Base-by-base conservation (phyloP, 2,113 vertebrate species). In the Albula goreensis region DNA sequence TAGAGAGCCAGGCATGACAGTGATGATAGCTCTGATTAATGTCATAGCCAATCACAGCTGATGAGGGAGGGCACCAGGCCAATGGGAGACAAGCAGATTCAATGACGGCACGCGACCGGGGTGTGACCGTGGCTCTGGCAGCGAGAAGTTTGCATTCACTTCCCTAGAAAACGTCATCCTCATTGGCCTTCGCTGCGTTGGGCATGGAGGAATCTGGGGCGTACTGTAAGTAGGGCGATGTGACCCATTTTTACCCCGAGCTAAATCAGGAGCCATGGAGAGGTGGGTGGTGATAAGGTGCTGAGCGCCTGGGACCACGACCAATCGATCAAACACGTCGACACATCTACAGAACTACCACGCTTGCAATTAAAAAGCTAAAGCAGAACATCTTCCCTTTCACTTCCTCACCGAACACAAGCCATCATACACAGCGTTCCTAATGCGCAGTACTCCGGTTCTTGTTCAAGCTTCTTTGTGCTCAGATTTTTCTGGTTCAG, bases 151-250 rank as follows among this genome's bases (percentile, higher is more conserved):
- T 22, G n/a, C 22, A 4, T 4, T 70, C 1, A 17, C n/a, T 3
- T n/a, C 63, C 63, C 63, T 70, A 17, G 22, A 19, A 19, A 70
- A 70, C 63, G 7, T n/a, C 63, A 22, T 70, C 63, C 63, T n/a
- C 22, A 74, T 74, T 74, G n/a, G 70, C n/a, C 25, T n/a, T n/a
- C 63, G n/a, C 22, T 70, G 22, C 22, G 10, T 25, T 2, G 25
- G 70, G 70, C n/a, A 11, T 19, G 51, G 49, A 80, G 66, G 63
- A 88, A 86, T 86, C 60, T 51, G 86, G 60, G 83, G 41, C 83
- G 85, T n/a, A 85, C 82, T n/a, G 53, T 82, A 53, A 51, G 51
- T 80, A 78, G 78, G 83, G 83, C 83, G 57, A 79, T 48, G 15
- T 11, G n/a, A 84, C 22, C 82, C 66, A 81, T 19, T 83, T 83